Conservation (phyloP, 2,113 vertebrate species). For the Nycticebus coucang region DNA sequence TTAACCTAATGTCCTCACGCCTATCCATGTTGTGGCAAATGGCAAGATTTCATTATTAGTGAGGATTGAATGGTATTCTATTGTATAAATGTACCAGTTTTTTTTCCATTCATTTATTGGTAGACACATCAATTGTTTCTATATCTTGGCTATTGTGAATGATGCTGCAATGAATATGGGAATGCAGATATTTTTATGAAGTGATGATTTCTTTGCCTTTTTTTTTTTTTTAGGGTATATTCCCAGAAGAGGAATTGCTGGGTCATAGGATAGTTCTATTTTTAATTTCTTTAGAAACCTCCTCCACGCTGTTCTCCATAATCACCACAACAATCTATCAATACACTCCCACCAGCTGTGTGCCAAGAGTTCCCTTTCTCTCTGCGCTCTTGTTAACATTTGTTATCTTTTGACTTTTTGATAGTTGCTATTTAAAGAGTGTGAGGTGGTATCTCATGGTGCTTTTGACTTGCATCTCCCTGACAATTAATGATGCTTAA, state of each 20-base stretch:
- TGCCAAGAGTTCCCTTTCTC: background rate
- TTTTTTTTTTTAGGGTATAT: background rate
- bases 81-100: too few relatives aligned
- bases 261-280: background rate
- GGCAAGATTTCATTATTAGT: background rate
- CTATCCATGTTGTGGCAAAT: background rate
- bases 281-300: background rate
- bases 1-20: background rate
- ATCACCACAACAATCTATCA: background rate
- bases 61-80: background rate
- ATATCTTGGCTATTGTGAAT: background rate
- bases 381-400: background rate
- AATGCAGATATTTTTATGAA: background rate
- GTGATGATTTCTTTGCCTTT: background rate
- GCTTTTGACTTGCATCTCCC: background rate
- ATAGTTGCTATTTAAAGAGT: background rate
- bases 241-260: background rate
- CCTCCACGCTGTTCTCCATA: background rate
- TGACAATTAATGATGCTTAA: background rate
- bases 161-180: background rate
- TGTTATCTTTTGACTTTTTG: background rate
- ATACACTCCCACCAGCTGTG: background rate
- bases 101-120: background rate
- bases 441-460: background rate
- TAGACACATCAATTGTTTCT: background rate